Base-by-base conservation (phyloP, 1,140 invertebrate species). In the Gonatopus flavifemur region DNA sequence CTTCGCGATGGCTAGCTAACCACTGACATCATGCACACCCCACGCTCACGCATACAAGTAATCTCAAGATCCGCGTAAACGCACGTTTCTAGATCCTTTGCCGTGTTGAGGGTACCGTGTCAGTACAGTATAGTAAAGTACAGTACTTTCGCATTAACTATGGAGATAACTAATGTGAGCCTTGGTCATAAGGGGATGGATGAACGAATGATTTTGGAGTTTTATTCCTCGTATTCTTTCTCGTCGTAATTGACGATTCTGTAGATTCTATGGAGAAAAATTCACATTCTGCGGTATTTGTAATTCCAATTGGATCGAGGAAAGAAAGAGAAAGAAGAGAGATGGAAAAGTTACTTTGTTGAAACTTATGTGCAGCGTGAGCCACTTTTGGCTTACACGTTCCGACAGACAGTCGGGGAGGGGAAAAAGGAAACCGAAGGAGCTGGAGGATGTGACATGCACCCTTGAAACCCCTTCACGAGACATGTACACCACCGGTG, bases 301-400 rank as follows among this genome's bases (percentile, higher is more conserved):
- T 74, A 74, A 76, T 74, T 76, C 73, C 70, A 70, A 76, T 76
- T 76, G 74, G 66, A n/a, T 57, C 55, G 50, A 37, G 49, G 59
- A 53, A 55, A 51, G 39, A 30, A n/a, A 33, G 41, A n/a, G n/a
- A n/a, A n/a, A 59, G 54, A 45, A 58, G 62, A 69, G n/a, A 68
- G 67, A 65, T 51, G 49, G 55, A 55, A 62, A 72, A 72, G 66
- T 73, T 72, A 67, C 64, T 70, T 72, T 47, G 37, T 39, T 42
- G 53, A 69, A 76, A 73, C 64, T 74, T 74, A 67, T 64, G 63
- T 62, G 62, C 55, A 61, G 45, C 59, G 64, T 60, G 67, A 52
- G 63, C 57, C 64, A 73, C 68, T 72, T 76, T 74, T 66, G 57
- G 64, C 61, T 62, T 62, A 59, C 66, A 65, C 64, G 64, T 69